A percentile compares a stretch with the other conserved stretches of the same genome.
Evolutionary conservation across 2,113 vertebrate species (phyloP).

Genomic region (Eudorcas thomsonii): DNA sequence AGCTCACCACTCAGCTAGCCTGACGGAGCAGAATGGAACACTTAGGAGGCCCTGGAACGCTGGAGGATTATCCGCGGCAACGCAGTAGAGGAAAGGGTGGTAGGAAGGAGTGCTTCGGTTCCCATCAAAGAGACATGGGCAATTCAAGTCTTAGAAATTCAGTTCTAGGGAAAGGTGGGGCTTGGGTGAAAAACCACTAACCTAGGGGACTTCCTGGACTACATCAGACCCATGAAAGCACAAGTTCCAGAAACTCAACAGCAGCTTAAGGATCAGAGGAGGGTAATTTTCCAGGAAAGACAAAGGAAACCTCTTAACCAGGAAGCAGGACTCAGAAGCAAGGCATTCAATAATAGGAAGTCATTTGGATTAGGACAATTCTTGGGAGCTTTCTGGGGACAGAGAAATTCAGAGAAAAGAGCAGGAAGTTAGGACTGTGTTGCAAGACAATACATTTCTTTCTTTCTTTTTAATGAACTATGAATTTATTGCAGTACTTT

Average conservation of each 20-base stretch:
- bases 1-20: neutral
- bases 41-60: neutral
- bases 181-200: neutral
- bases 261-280: neutral
- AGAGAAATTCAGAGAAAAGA: neutral
- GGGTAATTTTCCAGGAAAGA: neutral
- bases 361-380: neutral
- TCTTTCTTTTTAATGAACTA: neutral
- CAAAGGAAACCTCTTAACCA: neutral
- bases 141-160: neutral
- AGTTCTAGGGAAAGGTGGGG: neutral
- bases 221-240: neutral
- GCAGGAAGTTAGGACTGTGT: neutral
- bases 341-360: neutral
- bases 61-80: neutral
- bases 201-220: neutral
- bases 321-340: neutral
- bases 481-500: neutral
- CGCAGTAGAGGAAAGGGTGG: neutral
- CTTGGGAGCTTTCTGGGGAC: neutral
- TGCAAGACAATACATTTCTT: neutral
- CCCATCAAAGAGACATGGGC: neutral
- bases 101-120: neutral
- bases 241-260: neutral
- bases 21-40: neutral